A percentile compares a stretch with the other conserved stretches of the same genome.
phyloP scores from a whole-genome alignment of 2,888 invertebrate species.

The Podabrus alpinus region DNA sequence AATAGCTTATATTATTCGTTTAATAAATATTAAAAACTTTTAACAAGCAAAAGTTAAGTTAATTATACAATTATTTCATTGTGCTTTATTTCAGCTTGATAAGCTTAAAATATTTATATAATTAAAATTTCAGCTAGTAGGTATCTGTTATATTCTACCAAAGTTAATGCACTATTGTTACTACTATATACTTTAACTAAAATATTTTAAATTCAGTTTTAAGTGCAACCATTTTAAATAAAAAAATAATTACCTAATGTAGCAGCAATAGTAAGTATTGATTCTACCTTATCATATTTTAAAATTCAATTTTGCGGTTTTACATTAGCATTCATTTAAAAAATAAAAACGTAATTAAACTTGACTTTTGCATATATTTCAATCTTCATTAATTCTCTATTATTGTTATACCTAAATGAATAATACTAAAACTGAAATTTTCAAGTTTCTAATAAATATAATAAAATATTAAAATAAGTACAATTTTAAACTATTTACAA shows the following conservation, averaged over 20 bases:
- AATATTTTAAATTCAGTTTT: not conserved
- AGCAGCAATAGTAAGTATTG: not conserved
- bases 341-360: not conserved
- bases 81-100: not conserved
- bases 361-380: not conserved
- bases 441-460: not conserved
- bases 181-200: not conserved
- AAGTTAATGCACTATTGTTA: not conserved
- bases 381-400: not conserved
- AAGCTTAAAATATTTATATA: not conserved
- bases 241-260: not conserved
- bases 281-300: not conserved
- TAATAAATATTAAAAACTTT: not conserved
- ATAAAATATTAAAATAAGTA: too few relatives aligned
- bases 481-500: too few relatives aligned
- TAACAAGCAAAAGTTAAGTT: not conserved
- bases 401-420: not conserved
- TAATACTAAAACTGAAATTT: not conserved
- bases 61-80: not conserved
- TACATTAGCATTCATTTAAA: not conserved
- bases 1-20: not conserved
- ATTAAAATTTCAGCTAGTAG: not conserved
- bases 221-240: not conserved
- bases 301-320: not conserved
- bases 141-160: not conserved